Conservation (phyloP, 2,797 vertebrate genomes). For the Lithobates sylvaticus region DNA sequence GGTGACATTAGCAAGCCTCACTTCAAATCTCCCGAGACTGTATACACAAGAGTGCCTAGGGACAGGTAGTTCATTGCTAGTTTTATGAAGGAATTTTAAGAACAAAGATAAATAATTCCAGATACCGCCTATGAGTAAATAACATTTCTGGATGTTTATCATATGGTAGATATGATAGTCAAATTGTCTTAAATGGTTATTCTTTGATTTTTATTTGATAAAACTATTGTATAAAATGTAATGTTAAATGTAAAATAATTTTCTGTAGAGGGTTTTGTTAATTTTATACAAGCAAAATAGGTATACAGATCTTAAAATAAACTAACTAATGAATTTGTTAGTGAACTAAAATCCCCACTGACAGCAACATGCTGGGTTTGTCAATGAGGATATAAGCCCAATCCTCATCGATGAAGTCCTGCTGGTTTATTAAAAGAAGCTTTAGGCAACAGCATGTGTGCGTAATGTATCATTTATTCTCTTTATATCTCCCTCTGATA, state of each 20-base stretch:
- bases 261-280: not conserved
- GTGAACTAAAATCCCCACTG: constrained; percentile 36
- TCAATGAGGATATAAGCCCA: constrained; percentile 41
- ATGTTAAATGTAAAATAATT: not conserved
- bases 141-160: too few species aligned
- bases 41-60: too few species aligned
- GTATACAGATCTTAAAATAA: not conserved
- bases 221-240: too few species aligned
- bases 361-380: constrained; percentile 27
- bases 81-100: too few species aligned
- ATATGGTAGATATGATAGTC: too few species aligned
- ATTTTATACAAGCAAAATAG: not conserved
- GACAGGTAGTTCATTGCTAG: too few species aligned
- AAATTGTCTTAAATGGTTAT: too few species aligned
- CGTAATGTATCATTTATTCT: constrained; percentile 9
- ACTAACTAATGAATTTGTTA: constrained; percentile 34
- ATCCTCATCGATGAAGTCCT: constrained; percentile 30
- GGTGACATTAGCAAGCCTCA: too few species aligned
- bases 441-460: constrained; percentile 4
- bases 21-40: too few species aligned
- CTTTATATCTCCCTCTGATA: constrained; percentile 14
- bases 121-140: too few species aligned
- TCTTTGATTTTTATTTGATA: too few species aligned
- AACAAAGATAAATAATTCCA: too few species aligned
- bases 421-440: constrained; percentile 38